Evolutionary conservation across 2,888 invertebrate genomes (phyloP).

Genomic region (Callyntrura guangdongensis): DNA sequence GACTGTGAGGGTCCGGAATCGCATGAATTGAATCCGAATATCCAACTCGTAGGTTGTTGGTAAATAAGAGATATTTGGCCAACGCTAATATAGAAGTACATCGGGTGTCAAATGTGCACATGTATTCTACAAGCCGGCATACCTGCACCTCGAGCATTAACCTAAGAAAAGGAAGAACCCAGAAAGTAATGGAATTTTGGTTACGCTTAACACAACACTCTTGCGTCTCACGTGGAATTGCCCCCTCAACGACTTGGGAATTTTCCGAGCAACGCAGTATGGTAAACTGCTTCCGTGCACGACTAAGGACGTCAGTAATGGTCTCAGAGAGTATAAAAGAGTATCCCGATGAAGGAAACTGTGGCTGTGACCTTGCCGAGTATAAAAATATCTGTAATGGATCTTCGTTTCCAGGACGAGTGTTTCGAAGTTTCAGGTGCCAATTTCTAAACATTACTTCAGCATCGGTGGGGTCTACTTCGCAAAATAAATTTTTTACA

Average conservation of each 20-base stretch:
- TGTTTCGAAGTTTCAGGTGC: not conserved
- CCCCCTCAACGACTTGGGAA: no score
- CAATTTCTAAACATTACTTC: conserved; percentile 5
- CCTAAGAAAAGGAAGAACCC: not conserved
- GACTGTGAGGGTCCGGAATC: not conserved
- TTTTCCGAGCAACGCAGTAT: not conserved
- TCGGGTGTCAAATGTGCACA: conserved; percentile 2
- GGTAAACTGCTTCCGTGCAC: not conserved
- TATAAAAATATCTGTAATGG: not conserved
- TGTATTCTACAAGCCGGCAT: not conserved
- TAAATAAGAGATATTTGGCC: not conserved
- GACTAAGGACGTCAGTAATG: no score
- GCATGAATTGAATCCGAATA: not conserved
- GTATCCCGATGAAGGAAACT: not conserved
- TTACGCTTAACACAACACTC: no score
- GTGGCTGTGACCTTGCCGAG: not conserved
- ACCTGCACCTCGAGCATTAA: not conserved
- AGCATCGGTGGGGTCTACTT: not conserved
- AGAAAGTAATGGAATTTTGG: no score
- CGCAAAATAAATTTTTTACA: not conserved
- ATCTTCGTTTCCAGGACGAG: not conserved
- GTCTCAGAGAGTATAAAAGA: no score
- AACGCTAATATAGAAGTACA: not conserved
- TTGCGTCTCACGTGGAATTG: no score
- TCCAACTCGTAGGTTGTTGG: not conserved